Conservation (phyloP, 2,888 invertebrate genomes). For the Dynastes hyllus region DNA sequence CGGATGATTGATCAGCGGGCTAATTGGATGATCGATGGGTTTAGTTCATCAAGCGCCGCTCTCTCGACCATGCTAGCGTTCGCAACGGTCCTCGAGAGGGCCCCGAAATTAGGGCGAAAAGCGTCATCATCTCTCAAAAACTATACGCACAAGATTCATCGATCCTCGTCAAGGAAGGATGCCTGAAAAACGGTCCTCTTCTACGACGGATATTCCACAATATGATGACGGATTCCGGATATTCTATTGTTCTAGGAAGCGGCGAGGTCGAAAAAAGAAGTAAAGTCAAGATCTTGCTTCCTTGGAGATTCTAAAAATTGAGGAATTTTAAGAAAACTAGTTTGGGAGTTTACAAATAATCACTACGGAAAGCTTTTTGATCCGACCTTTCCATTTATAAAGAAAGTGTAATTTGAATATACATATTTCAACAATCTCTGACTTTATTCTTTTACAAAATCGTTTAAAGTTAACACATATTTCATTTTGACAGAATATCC, state of each 20-base stretch:
- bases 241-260: constrained; percentile 8
- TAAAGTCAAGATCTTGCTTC: too few species aligned
- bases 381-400: too few species aligned
- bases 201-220: constrained; percentile 20
- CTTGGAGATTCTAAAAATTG: too few species aligned
- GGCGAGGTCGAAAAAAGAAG: too few species aligned
- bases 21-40: constrained; percentile 88
- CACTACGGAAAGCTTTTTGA: too few species aligned
- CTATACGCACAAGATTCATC: constrained; percentile 53
- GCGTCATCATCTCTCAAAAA: constrained; percentile 55
- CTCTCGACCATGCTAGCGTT: constrained; percentile 51
- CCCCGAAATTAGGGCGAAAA: constrained; percentile 53
- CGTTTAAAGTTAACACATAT: too few species aligned
- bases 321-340: too few species aligned
- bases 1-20: constrained; percentile 82
- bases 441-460: too few species aligned
- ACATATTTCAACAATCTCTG: too few species aligned
- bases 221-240: constrained; percentile 1
- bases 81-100: constrained; percentile 39
- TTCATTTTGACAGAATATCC: too few species aligned
- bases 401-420: too few species aligned
- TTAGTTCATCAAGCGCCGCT: constrained; percentile 70
- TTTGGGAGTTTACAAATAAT: too few species aligned
- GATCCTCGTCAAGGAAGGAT: constrained; percentile 40
- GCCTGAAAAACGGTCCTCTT: constrained; percentile 37